Base-by-base conservation (phyloP, 2,797 vertebrate genomes). In the Rhyacichthys aspro region DNA sequence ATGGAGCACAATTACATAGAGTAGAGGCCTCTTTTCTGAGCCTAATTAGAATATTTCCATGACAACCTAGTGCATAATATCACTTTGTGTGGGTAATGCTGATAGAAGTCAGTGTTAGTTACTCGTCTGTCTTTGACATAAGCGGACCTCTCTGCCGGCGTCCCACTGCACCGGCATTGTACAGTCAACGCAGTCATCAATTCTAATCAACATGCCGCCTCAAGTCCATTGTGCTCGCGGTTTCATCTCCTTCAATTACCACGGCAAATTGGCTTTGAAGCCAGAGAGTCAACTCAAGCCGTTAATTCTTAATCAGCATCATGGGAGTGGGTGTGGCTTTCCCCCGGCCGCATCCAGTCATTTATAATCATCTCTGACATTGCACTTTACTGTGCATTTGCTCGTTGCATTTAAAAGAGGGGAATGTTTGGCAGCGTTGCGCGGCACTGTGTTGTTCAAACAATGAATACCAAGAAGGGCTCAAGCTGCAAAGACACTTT, bases 191-290 rank as follows among this genome's bases (percentile, higher is more conserved):
- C 71, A 81, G 79, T 81, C 76, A 81, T 88, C 79, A 80, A 62
- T 87, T 86, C 78, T 76, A 69, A 89, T 89, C 86, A 82, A 62
- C 73, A 50, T 9, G 67, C 58, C 18, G 78, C 81, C 66, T 77
- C 55, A n/a, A 83, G 76, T 81, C 80, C 59, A 74, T 81, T 81
- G 79, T 84, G 63, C 67, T 81, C 70, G 56, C 70, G 47, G 67
- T 77, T 83, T 82, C 78, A 82, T 86, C 82, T 85, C 75, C 81
- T 88, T 87, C 85, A 86, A 84, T 88, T 86, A 85, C 71, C 61
- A 45, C 52, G 50, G 71, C 68, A 86, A 81, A 87, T 83, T 81
- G 74, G 55, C 78, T 85, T 61, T 62, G 67, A 86, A 81, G 72
- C 78, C 78, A 18, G 55, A 77, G 72, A 78, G 74, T 78, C 70